Base-by-base conservation (phyloP, 1,140 invertebrate genomes). In the Aphis craccivora region DNA sequence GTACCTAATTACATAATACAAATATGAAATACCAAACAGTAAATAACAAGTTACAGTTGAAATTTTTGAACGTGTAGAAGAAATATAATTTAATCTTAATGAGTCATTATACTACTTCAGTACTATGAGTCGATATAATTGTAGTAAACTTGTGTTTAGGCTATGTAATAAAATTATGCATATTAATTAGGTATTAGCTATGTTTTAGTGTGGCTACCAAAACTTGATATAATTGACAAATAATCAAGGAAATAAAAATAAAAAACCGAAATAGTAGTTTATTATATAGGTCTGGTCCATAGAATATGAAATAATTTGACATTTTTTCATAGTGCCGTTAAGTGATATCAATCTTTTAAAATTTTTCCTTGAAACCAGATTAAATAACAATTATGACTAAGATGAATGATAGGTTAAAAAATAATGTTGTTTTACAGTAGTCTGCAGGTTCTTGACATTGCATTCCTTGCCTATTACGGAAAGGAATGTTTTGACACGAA, bases 391-490 rank as follows among this genome's bases (percentile, higher is more conserved):
- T 40, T 89, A 89, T 55, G 22, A 23, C 48, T 6, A n/a, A 89
- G 87, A 20, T 89, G n/a, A 89, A 53, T 89, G 87, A 89, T 89
- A 60, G 51, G 53, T 60, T 37, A 40, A 60, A 90, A 89, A 22
- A 89, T 55, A 60, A 67, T 67, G 18, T 90, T 67, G 37, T 67
- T 51, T 60, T 67, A 90, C 89, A 76, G 60, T 76, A 76, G 60
- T 18, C 60, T n/a, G n/a, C 30, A 60, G 53, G 89, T 90, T 90
- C 88, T 90, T 60, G 88, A 91, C 60, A 45, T 76, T 23, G 37
- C 90, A 92, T 92, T 92, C 90, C 90, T 92, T 83, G 40, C 90
- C 90, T 92, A 92, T 83, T 92, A 48, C 90, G 67, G 90, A 92
- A 51, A 30, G 67, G 67, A 92, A 81, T 92, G 90, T 92, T 92